A percentile compares a stretch with the other conserved stretches of the same genome.
Evolutionary conservation across 2,888 invertebrate species (phyloP).

Genomic region (Prosopocoilus inquinatus): DNA sequence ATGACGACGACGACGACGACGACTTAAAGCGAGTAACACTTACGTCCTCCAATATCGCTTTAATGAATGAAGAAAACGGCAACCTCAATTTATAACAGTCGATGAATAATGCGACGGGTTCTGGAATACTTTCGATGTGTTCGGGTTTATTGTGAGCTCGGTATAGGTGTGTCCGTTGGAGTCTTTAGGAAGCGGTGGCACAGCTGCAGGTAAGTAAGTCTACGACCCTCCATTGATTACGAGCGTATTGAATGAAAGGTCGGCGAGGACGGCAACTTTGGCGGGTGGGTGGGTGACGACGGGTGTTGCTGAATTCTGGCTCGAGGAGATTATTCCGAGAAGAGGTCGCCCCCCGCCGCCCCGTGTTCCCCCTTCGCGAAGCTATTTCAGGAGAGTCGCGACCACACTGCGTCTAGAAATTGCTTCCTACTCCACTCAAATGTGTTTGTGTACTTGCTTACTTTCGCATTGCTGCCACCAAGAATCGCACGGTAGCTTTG

Average conservation of each 20-base stretch:
- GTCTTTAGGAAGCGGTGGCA: slow-evolving; percentile 17
- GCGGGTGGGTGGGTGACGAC: slow-evolving; percentile 22
- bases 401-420: slow-evolving; percentile 28
- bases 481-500: neutral
- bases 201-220: slow-evolving; percentile 23
- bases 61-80: neutral
- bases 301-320: slow-evolving; percentile 27
- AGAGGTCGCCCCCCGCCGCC: slow-evolving; percentile 14
- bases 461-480: slow-evolving; percentile 4
- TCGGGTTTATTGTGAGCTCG: slow-evolving; percentile 10
- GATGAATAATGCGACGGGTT: neutral
- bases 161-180: slow-evolving; percentile 16
- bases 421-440: slow-evolving; percentile 25
- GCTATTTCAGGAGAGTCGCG: slow-evolving; percentile 31
- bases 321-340: slow-evolving; percentile 27
- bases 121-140: neutral
- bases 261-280: slow-evolving; percentile 26
- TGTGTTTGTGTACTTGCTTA: slow-evolving; percentile 5
- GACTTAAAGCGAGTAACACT: neutral
- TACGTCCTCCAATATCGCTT: neutral
- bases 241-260: slow-evolving; percentile 30
- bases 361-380: slow-evolving; percentile 15
- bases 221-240: slow-evolving; percentile 30
- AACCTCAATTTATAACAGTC: neutral
- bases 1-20: no score